Conservation (phyloP, 2,113 vertebrate genomes). For the Aleadryas rufinucha region DNA sequence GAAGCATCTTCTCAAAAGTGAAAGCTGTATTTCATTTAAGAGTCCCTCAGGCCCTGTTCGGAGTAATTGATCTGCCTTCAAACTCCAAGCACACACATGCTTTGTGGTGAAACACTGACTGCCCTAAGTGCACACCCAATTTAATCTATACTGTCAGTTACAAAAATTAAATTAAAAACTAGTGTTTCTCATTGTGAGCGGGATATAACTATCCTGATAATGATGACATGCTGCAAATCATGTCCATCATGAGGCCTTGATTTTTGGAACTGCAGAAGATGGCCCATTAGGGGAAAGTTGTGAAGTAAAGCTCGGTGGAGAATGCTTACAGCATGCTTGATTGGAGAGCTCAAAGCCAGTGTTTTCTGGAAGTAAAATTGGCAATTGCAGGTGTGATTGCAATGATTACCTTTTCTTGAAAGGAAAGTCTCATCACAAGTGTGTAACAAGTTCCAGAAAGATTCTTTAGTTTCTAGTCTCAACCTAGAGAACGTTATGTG, state of each 20-base stretch:
- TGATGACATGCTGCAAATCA: not conserved
- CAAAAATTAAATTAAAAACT: not conserved
- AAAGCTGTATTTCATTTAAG: not conserved
- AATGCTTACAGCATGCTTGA: not conserved
- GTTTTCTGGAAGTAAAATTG: not conserved
- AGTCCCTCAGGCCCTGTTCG: not conserved
- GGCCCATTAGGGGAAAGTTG: not conserved
- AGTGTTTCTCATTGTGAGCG: not conserved
- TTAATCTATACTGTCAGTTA: not conserved
- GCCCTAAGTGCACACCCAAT: not conserved
- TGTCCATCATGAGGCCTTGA: not conserved
- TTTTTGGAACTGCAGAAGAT: not conserved
- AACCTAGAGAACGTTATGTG: not conserved
- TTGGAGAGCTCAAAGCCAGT: not conserved
- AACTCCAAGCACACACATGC: not conserved
- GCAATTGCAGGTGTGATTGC: not conserved
- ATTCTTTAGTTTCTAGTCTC: not conserved
- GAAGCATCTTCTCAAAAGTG: not conserved
- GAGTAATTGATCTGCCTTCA: not conserved
- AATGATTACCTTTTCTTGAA: not conserved
- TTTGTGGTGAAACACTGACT: not conserved
- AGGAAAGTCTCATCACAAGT: not conserved
- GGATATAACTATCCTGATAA: not conserved
- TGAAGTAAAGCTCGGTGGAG: not conserved
- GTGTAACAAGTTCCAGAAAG: not conserved